Evolutionary conservation across 2,888 invertebrate species (phyloP), one percentile per base, ranked within the genome.

Genomic region (Tridacna gigas): DNA sequence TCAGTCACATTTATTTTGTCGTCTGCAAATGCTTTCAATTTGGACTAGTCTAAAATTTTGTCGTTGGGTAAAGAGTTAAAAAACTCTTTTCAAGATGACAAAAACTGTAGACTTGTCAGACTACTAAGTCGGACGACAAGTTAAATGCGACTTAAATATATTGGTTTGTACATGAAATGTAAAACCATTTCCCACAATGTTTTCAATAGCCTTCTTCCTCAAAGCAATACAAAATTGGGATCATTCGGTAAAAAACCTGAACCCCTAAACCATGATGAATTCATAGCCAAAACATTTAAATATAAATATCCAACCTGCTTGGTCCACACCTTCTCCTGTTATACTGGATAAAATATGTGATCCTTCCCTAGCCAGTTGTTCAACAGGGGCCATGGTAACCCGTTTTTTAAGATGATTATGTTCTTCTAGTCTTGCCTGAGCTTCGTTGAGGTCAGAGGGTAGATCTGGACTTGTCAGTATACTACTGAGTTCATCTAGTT

Each of bases 381-480:
- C 99, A 45, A 99, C 97, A 18, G 99, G 98, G 84, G 98, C 97
- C 95, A 98, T 98, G 93, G 97, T 96, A 80, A 99, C 98, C 93
- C 98, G 97, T 95, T 98, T 98, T 95, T 98, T 98, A 96, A 99
- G 97, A 94, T 91, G 90, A 79, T 97, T 97, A 95, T 99, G 99
- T 83, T 98, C 96, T 95, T 99, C 99, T 84, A 99, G 97, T 81
- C 97, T 97, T 90, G 97, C 97, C 92, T 98, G 97, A 25, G 99
- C 98, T 74, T 98, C 97, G 79, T 97, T 97, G 28, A 99, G 98
- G 95, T 99, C 98, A 93, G 98, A 98, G 0, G 99, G 98, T 93
- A 98, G 98, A 93, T 99, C 98, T 89, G 97, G 98, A 89, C 98
- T 96, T 77, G 97, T 97, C 77, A 99, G 96, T 95, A 98, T 98